Evolutionary conservation across 2,888 invertebrate species (phyloP), one percentile per base, ranked within the genome.

Genomic region (Agriopis leucophaearia): DNA sequence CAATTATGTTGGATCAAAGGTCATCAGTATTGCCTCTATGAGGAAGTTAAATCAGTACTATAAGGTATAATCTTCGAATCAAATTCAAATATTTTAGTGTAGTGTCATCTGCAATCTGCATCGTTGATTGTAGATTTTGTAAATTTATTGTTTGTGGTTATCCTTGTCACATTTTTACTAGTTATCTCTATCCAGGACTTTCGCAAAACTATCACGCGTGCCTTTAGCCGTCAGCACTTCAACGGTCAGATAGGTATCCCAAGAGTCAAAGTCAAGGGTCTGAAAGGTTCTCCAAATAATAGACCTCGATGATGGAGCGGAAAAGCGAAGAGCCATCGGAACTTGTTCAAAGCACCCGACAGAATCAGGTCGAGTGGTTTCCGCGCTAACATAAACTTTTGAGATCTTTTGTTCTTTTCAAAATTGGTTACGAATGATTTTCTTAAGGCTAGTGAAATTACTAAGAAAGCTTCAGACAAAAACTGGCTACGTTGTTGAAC

Each of bases 351-450:
- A 78, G 78, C 66, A 61, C 44, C 73, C 69, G 72, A 69, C 70
- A 75, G 68, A 90, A 84, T 73, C 84, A 70, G 88, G 89, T 88
- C 88, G 83, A 90, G 86, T 72, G 78, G 73, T 74, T 66, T 52
- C 55, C 15, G 73, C 70, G 72, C 77, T 80, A 72, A 79, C 77
- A 78, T 73, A 72, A 58, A 58, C 42, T 42, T 44, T n/a, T 18
- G 10, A 44, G 8, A 13, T 15, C 62, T 62, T 36, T 52, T 47
- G 55, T 69, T 62, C 40, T 52, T 48, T 65, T 54, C 47, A 44
- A 27, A 8, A 42, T 35, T 35, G 55, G 45, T 56, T 35, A 51
- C 8, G 8, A 9, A 47, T 36, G 12, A 12, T 44, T 36, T 7
- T 51, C 5, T 35, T 38, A 13, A n/a, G 38, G 16, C 52, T 40